A percentile compares a stretch with the other conserved stretches of the same genome.
phyloP scores from a whole-genome alignment of 2,113 vertebrate genomes.

The Dicaeum eximium region DNA sequence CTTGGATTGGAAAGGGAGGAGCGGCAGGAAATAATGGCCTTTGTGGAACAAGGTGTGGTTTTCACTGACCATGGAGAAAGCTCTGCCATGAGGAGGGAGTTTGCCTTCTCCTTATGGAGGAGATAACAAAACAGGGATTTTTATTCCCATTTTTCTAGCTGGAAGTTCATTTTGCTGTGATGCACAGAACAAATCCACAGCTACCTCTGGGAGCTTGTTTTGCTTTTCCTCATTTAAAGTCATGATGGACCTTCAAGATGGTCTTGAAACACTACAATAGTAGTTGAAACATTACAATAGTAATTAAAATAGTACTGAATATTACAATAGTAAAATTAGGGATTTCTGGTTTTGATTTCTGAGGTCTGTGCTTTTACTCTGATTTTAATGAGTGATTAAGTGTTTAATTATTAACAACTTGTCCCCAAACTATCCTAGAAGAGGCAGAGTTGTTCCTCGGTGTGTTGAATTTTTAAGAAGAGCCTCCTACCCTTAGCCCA shows the following conservation, averaged over 20 bases:
- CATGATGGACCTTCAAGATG: accelerated
- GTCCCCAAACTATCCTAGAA: not conserved
- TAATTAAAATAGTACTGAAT: no score
- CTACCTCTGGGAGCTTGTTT: not conserved
- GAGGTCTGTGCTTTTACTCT: not conserved
- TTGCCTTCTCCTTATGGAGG: not conserved
- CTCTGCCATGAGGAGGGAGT: not conserved
- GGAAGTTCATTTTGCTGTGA: not conserved
- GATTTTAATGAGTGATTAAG: not conserved
- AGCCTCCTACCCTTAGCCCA: not conserved
- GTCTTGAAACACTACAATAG: not conserved
- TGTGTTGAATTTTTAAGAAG: not conserved
- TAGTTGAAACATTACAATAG: no score
- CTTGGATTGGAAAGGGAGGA: not conserved
- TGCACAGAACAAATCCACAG: not conserved
- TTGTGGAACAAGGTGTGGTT: not conserved
- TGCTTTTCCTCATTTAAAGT: not conserved
- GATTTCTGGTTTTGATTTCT: not conserved
- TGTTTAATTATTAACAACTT: not conserved
- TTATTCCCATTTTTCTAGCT: not conserved
- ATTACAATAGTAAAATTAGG: not conserved
- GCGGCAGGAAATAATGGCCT: not conserved
- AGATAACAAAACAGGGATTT: not conserved
- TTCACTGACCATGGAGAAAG: not conserved
- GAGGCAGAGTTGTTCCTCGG: not conserved